phyloP scores from a whole-genome alignment of 2,797 vertebrate genomes.

The Oophaga sylvatica region DNA sequence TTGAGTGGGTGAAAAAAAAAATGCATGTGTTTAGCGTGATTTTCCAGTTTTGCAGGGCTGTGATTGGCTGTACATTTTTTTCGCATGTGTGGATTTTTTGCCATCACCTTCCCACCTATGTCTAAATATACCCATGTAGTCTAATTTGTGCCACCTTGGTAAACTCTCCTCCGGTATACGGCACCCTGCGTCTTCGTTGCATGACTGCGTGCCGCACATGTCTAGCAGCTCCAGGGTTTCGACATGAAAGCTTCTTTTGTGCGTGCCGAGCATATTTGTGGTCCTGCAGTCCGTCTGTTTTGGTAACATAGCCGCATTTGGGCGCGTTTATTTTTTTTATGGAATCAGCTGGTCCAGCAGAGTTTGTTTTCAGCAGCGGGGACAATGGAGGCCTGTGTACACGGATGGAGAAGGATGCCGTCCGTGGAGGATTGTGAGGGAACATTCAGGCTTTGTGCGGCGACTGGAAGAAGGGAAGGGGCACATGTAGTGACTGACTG shows the following conservation, averaged over 20 bases:
- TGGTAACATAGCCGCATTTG: constrained; percentile 50
- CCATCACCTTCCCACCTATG: too few species aligned
- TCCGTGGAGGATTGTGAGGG: constrained; percentile 64
- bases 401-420: constrained; percentile 63
- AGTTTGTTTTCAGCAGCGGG: constrained; percentile 62
- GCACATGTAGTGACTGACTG: background rate
- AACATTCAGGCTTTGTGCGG: constrained; percentile 71
- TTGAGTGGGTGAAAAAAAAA: too few species aligned
- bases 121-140: too few species aligned
- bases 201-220: background rate
- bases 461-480: constrained; percentile 47
- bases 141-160: too few species aligned
- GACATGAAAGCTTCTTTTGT: constrained; percentile 23
- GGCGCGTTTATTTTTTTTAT: constrained; percentile 52
- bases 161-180: background rate
- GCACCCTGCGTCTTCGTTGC: background rate
- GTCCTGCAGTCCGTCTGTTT: constrained; percentile 35
- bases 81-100: too few species aligned
- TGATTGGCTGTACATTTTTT: too few species aligned
- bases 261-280: constrained; percentile 20
- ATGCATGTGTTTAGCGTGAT: too few species aligned
- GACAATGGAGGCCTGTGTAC: constrained; percentile 63
- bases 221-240: background rate
- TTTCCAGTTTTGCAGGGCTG: too few species aligned
- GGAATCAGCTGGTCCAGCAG: constrained; percentile 50